Conservation (phyloP, 2,797 vertebrate species). For the Sarcoramphus papa region DNA sequence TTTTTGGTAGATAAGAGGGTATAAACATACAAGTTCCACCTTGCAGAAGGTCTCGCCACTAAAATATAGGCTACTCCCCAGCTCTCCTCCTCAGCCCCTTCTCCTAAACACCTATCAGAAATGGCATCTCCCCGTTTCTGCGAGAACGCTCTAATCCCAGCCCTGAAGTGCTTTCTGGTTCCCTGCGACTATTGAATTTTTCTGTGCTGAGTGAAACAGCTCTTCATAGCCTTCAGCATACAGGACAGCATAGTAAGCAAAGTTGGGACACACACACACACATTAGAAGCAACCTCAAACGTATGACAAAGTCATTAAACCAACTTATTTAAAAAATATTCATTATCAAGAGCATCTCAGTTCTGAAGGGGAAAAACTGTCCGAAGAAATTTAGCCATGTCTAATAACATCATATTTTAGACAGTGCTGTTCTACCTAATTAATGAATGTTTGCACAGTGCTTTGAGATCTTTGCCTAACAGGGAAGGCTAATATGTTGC, state of each 20-base stretch:
- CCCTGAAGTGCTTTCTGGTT: neutral
- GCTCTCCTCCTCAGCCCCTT: neutral
- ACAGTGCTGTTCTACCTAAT: neutral
- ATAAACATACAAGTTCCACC: neutral
- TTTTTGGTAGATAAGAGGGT: neutral
- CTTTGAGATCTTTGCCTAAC: neutral
- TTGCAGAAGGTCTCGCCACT: neutral
- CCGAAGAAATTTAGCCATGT: neutral
- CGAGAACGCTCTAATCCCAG: neutral
- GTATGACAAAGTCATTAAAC: neutral
- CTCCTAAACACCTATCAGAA: neutral
- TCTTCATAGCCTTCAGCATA: neutral
- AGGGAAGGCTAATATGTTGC: neutral
- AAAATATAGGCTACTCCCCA: neutral
- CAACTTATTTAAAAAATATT: neutral
- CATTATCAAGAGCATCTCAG: neutral
- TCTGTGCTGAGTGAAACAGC: neutral
- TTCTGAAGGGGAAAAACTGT: neutral
- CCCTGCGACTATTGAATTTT: neutral
- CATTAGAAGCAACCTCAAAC: neutral
- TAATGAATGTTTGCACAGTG: neutral
- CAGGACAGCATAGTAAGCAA: neutral
- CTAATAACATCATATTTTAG: neutral
- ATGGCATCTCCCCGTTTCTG: neutral
- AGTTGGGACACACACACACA: fast-evolving